Conservation (phyloP, 2,797 vertebrate genomes). For the Tapera naevia region DNA sequence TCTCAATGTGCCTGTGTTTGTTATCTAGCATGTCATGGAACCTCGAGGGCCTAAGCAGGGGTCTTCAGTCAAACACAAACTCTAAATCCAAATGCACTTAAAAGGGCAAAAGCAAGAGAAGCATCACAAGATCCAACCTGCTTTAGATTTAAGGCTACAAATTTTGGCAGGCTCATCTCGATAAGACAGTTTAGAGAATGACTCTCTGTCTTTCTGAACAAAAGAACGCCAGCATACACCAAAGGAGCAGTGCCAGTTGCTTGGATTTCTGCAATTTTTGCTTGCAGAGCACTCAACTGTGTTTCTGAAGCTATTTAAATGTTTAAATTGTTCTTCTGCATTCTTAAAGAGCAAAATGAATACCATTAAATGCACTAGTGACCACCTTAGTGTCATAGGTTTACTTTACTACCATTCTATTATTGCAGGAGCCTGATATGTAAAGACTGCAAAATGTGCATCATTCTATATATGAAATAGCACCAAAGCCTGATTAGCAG, state of each 20-base stretch:
- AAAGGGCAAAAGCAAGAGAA: neutral
- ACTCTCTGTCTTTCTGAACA: neutral
- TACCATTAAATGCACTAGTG: neutral
- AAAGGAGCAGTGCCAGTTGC: neutral
- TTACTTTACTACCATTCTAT: neutral
- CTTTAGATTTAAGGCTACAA: neutral
- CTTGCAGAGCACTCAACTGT: rapidly evolving
- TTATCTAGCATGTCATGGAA: neutral
- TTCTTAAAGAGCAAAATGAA: neutral
- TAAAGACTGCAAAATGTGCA: neutral
- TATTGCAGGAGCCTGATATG: neutral
- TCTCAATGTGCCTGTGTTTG: neutral
- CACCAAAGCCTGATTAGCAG: neutral
- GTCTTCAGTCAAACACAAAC: neutral
- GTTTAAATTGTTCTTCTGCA: neutral
- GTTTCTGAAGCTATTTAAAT: neutral
- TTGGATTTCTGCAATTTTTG: neutral
- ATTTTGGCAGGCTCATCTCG: neutral
- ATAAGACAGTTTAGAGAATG: neutral
- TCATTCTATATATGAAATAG: neutral
- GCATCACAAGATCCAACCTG: neutral
- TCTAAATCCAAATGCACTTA: neutral
- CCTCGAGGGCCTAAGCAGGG: neutral
- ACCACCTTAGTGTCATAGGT: neutral
- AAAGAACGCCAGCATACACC: neutral